Evolutionary conservation across 2,888 invertebrate species (phyloP).

Genomic region (Dynastes tityus): DNA sequence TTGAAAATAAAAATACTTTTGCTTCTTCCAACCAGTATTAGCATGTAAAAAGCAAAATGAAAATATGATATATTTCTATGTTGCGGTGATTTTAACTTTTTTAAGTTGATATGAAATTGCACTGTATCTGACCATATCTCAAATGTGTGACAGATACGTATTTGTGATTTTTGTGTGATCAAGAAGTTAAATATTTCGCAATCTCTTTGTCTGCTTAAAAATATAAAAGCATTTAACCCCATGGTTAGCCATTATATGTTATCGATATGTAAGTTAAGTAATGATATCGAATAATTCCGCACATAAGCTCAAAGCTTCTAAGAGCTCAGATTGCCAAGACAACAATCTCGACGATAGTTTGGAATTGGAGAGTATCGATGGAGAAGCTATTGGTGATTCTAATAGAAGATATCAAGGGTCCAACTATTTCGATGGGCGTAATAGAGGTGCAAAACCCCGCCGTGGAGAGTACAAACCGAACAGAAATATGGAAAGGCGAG

Average conservation of each 20-base stretch:
- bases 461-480: constrained; percentile 54
- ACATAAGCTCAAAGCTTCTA: constrained; percentile 78
- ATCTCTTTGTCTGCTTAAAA: constrained; percentile 24
- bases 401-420: constrained; percentile 59
- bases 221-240: constrained; percentile 30
- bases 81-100: constrained; percentile 23
- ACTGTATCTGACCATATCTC: constrained; percentile 31
- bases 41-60: too few relatives aligned
- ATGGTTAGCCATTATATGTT: constrained; percentile 38
- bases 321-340: constrained; percentile 71
- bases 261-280: constrained; percentile 72
- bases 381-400: constrained; percentile 62
- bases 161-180: constrained; percentile 45
- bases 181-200: constrained; percentile 40
- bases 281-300: constrained; percentile 80
- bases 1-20: too few relatives aligned
- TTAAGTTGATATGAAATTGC: constrained; percentile 22
- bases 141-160: constrained; percentile 44
- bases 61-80: too few relatives aligned
- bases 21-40: too few relatives aligned
- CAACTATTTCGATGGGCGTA: constrained; percentile 60
- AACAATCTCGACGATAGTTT: constrained; percentile 72
- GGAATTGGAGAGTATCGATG: constrained; percentile 65
- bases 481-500: constrained; percentile 59
- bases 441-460: constrained; percentile 55